Evolutionary conservation across 2,888 invertebrate genomes (phyloP), one percentile per base, ranked within the genome.

Genomic region (Lycophotia porphyrea): DNA sequence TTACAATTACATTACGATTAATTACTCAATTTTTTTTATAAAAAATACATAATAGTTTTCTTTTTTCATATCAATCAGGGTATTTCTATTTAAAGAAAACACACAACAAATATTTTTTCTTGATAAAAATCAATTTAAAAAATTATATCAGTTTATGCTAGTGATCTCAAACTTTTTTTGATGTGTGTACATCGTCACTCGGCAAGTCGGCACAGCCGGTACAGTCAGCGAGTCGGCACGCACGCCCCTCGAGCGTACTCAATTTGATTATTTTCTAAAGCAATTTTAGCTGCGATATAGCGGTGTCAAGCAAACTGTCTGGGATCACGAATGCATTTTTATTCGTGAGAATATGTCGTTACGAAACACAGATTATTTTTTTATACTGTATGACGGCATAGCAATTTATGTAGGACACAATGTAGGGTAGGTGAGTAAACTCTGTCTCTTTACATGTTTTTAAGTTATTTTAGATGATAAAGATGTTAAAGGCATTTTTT

Each of bases 251-350:
- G 63, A 71, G 72, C 66, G 21, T 70, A 80, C 69, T 84, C 80
- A 81, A 87, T 81, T 81, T 73, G 81, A 87, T 85, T 87, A 87
- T 85, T 76, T 85, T 81, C 79, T 81, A 75, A 81, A 81, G 85
- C 78, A 71, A 80, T 85, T 87, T 71, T 73, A 84, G 66, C 67
- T 75, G 71, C 78, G 71, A 71, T 78, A 82, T 70, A 76, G 81
- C 71, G 71, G 66, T 77, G 85, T 72, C 80, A 77, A 81, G 80
- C 76, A 76, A 81, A 88, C 86, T 86, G 86, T 81, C 86, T 78
- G 34, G 60, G 36, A 84, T 73, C 87, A 88, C 88, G 87, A 87
- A 85, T 80, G 75, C 67, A 81, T 78, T 73, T 80, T 76, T 71
- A 80, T 87, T 86, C 88, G 87, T 87, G 87, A 82, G 68, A 78